Evolutionary conservation across 2,888 invertebrate genomes (phyloP).

Genomic region (Phyto melanocephala): DNA sequence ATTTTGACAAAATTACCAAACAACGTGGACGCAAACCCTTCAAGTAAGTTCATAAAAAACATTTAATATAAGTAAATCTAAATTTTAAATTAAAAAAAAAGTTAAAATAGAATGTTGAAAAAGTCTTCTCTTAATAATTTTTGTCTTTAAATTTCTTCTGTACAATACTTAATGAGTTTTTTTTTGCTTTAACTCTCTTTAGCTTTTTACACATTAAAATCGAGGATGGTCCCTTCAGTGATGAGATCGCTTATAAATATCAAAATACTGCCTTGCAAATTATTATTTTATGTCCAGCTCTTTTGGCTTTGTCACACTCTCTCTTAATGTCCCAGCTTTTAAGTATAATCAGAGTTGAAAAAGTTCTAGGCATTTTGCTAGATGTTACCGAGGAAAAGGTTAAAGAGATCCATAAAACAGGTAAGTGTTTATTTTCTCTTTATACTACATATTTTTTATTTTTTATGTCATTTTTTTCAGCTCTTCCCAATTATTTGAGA

Average conservation of each 20-base stretch:
- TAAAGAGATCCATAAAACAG: slow-evolving; percentile 84
- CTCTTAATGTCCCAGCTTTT: slow-evolving; percentile 76
- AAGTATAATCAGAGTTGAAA: slow-evolving; percentile 81
- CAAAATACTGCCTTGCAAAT: slow-evolving; percentile 87
- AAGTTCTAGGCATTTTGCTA: slow-evolving; percentile 88
- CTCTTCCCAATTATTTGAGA: slow-evolving; percentile 85
- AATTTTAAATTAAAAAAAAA: neutral
- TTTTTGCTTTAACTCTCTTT: slow-evolving; percentile 67
- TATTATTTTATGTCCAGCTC: slow-evolving; percentile 88
- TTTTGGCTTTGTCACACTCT: slow-evolving; percentile 81
- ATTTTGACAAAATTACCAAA: slow-evolving; percentile 91
- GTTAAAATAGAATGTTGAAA: too few species aligned
- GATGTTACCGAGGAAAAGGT: slow-evolving; percentile 88
- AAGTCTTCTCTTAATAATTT: too few species aligned
- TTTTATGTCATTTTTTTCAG: too few species aligned
- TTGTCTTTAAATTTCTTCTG: too few species aligned
- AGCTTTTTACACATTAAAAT: slow-evolving; percentile 87
- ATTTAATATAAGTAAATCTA: neutral
- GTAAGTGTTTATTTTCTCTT: slow-evolving; percentile 77
- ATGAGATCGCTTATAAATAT: slow-evolving; percentile 80
- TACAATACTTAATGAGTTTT: too few species aligned
- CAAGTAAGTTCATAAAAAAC: slow-evolving; percentile 82
- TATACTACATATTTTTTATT: too few species aligned
- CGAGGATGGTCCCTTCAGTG: slow-evolving; percentile 83
- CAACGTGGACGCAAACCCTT: slow-evolving; percentile 89